These are phyloP conservation scores for Merluccius polli DNA, from an alignment of 2,797 vertebrate genomes.

Conservation along the genomic window DNA sequence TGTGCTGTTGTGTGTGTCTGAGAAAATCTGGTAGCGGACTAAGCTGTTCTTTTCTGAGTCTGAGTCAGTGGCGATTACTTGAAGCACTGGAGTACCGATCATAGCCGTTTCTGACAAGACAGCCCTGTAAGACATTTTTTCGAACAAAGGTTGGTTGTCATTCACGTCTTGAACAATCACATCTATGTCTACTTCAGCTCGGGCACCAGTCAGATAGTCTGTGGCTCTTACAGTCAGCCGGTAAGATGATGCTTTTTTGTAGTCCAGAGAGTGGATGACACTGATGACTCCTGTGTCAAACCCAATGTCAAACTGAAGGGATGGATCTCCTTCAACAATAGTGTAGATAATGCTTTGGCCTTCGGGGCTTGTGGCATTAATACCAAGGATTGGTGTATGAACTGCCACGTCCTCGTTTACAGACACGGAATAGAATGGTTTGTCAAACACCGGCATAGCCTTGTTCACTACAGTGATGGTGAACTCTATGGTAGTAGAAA, in stretches of 20 bases:
- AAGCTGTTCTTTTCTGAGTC: constrained; percentile 89
- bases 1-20: constrained; percentile 86
- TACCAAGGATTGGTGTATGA: constrained; percentile 87
- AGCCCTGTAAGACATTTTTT: constrained; percentile 80
- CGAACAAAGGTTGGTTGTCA: constrained; percentile 89
- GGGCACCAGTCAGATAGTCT: constrained; percentile 89
- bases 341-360: constrained; percentile 97
- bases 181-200: constrained; percentile 90
- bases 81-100: constrained; percentile 92
- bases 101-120: constrained; percentile 89
- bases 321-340: constrained; percentile 88
- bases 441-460: constrained; percentile 97
- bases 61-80: constrained; percentile 85
- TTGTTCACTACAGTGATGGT: constrained; percentile 97
- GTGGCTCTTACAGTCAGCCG: constrained; percentile 89
- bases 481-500: constrained; percentile 84
- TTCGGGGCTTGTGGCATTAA: constrained; percentile 95
- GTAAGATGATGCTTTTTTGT: constrained; percentile 81
- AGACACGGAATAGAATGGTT: constrained; percentile 87
- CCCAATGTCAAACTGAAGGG: constrained; percentile 89
- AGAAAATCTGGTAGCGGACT: constrained; percentile 91
- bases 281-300: constrained; percentile 95
- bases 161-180: constrained; percentile 88
- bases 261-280: constrained; percentile 86
- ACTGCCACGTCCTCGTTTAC: constrained; percentile 87